phyloP scores from a whole-genome alignment of 2,888 invertebrate species.

The Drosophila longiperda region DNA sequence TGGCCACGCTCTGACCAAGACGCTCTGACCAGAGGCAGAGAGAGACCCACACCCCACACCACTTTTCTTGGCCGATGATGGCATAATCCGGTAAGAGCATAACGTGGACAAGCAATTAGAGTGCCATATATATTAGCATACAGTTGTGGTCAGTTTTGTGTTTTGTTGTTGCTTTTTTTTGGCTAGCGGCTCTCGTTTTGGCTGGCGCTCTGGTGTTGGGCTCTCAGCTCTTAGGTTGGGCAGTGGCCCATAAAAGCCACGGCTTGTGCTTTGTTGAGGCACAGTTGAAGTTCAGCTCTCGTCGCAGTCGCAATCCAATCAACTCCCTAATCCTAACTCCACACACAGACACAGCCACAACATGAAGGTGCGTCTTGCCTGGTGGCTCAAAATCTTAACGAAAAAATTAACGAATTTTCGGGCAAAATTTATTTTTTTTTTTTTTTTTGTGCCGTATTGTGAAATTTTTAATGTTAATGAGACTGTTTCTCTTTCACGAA shows the following conservation, averaged over 20 bases:
- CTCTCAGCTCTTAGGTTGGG: not conserved
- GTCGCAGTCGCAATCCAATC: constrained; percentile 47
- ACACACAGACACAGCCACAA: constrained; percentile 46
- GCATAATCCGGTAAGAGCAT: constrained; percentile 61
- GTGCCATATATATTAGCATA: constrained; percentile 59
- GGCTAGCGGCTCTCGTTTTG: not conserved
- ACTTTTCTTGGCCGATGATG: constrained; percentile 42
- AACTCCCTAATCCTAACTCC: constrained; percentile 22
- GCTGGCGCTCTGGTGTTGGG: not conserved
- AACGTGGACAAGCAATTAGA: constrained; percentile 75
- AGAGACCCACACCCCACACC: not conserved
- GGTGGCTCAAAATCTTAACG: not conserved
- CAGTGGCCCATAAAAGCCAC: constrained; percentile 58
- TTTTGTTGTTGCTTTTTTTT: not conserved
- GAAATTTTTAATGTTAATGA: constrained; percentile 27
- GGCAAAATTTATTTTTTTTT: not conserved
- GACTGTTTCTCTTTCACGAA: constrained; percentile 22
- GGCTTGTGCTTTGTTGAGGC: constrained; percentile 33
- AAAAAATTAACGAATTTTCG: too few relatives aligned
- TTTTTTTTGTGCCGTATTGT: constrained; percentile 18
- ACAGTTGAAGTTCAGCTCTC: constrained; percentile 71
- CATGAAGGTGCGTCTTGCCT: constrained; percentile 68
- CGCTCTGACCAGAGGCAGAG: not conserved
- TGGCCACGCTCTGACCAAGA: not conserved
- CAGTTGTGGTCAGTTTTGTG: constrained; percentile 12